Percentiles rank a stretch among this genome's conserved stretches.
Conservation (phyloP, 2,797 vertebrate species). For the Chromobotia macracanthus region DNA sequence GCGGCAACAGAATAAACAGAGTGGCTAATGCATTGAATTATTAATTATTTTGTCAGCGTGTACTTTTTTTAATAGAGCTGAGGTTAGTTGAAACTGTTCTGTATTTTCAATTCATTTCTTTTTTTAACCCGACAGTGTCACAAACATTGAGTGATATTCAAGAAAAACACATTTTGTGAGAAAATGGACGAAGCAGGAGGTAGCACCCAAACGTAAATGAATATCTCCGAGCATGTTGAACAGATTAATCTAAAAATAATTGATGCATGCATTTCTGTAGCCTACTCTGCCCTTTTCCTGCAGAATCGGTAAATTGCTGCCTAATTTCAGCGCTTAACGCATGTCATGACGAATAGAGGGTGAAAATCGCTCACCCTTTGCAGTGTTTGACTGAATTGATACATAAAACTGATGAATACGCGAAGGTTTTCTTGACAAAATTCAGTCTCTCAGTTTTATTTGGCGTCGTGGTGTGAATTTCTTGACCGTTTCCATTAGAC, state of each 20-base stretch:
- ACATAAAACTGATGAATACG: constrained; percentile 32
- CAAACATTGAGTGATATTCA: background rate
- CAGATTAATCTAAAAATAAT: background rate
- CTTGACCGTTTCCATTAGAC: constrained; percentile 36
- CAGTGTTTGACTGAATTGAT: constrained; percentile 35
- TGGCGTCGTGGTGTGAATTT: constrained; percentile 9
- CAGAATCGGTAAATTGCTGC: background rate
- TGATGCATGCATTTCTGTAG: background rate
- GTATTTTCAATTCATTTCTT: background rate
- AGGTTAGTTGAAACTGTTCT: background rate
- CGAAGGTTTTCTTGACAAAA: constrained; percentile 37
- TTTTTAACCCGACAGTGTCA: background rate
- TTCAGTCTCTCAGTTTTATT: constrained; percentile 15
- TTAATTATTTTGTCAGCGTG: too few species aligned
- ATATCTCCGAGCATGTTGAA: background rate
- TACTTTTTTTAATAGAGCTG: too few species aligned
- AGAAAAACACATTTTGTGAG: background rate
- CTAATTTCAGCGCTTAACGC: constrained; percentile 16
- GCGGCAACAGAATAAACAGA: too few species aligned
- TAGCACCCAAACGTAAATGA: background rate
- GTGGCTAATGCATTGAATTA: too few species aligned
- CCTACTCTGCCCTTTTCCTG: background rate
- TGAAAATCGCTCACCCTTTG: constrained; percentile 29
- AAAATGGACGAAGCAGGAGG: background rate
- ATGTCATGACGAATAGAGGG: constrained; percentile 21